Evolutionary conservation across 1,140 invertebrate species (phyloP), one percentile per base, ranked within the genome.

Genomic region (Dufourea novaeangliae): DNA sequence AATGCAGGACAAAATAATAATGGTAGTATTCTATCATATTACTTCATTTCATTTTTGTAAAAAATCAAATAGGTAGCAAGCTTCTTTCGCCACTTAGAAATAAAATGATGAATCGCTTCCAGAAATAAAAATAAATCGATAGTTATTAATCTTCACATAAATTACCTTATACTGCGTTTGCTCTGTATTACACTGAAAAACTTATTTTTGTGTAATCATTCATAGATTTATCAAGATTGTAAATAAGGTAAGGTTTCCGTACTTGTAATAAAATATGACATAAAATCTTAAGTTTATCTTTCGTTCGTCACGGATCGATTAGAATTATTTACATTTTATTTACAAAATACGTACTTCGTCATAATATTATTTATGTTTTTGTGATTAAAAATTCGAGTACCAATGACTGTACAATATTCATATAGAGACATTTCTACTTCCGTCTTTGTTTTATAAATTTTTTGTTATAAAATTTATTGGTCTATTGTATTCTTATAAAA

Each of bases 221-320:
- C 86, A 80, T 91, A 91, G 46, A 84, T 92, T 87, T 88, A 86
- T 86, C 80, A 87, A 89, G 82, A 91, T 86, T 92, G 91, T 92
- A 91, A 88, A 92, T 92, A 92, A 87, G 62, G 61, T 88, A 85
- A 88, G 88, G 82, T 86, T 41, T 86, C 85, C 84, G 86, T 92
- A 91, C 89, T 92, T 92, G 90, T 91, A 92, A 92, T 91, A 92
- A 92, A 92, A 91, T 86, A 88, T 78, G 89, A 90, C 71, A 83
- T n/a, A 89, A 85, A 85, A 73, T 56, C 25, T 71, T 57, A 54
- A 54, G 54, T 54, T 22, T 70, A 77, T 62, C 8, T 77, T 44
- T 52, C 29, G n/a, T 54, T 32, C 25, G 34, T 41, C 20, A 32
- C 52, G 32, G 22, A 22, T 75, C 20, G 39, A 66, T 74, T 63